Base-by-base conservation (phyloP, 2,113 vertebrate genomes). In the Rallus limicola region DNA sequence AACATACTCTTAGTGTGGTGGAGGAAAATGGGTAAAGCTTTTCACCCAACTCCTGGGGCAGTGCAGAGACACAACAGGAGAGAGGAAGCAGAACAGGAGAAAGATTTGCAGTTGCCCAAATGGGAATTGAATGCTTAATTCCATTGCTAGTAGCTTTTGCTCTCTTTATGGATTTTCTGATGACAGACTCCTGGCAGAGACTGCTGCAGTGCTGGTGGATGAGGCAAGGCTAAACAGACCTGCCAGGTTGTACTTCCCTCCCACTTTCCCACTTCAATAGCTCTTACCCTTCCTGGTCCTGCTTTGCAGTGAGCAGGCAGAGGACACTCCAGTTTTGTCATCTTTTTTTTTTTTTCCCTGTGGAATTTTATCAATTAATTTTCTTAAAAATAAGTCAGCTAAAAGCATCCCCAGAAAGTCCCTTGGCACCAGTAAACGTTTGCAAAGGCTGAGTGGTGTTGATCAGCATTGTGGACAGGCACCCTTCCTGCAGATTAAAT, bases 361-460 rank as follows among this genome's bases (percentile, higher is more conserved):
- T 70, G 60, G 58, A 91, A 91, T 48, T 92, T 93, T 86, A 86
- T 46, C 46, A 77, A 81, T 91, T 72, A 4, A 82, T 92, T 85
- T 94, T 76, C 75, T 89, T 75, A 64, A 68, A 84, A 89, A 84
- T 94, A 65, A 86, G 94, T 92, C 89, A 92, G 58, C 65, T 91
- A 42, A 91, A 84, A 82, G 29, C 40, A 33, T 77, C 74, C 8
- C 64, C 50, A 80, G 81, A 36, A 72, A 31, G 53, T 76, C 58
- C 78, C 74, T 74, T 69, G 86, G 81, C 84, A 69, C 21, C 56
- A 29, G 29, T 20, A 69, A 40, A 23, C 20, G 34, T 94, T 90
- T 90, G 65, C 24, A 64, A 82, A 87, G 38, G 34, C 93, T 79
- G 77, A 75, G 16, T 42, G 60, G 44, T 31, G 78, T 87, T 76